phyloP scores from a whole-genome alignment of 2,888 invertebrate species.

The Philhelius pedissequus region DNA sequence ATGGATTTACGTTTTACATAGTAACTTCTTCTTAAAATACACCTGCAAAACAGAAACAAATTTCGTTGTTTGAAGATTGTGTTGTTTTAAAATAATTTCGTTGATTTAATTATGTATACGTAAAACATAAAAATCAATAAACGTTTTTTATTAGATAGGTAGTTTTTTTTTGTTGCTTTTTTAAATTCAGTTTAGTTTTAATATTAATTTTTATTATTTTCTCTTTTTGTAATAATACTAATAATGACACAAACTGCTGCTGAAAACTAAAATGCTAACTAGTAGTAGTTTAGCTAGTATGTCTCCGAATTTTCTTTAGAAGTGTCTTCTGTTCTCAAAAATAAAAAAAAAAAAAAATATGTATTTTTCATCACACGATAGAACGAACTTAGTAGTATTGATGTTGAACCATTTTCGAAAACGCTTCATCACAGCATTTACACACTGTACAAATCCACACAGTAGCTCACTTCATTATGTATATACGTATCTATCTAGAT shows the following conservation, averaged over 20 bases:
- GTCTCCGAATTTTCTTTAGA: conserved; percentile 43
- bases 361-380: conserved; percentile 55
- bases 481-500: no score
- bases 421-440: conserved; percentile 47
- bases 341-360: conserved; percentile 4
- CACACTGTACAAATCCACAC: conserved; percentile 67
- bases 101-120: conserved; percentile 5
- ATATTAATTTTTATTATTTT: conserved; percentile 25
- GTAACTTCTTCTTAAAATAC: conserved; percentile 59
- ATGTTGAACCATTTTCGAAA: conserved; percentile 65
- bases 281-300: no score
- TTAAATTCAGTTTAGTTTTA: conserved; percentile 6
- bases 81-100: conserved; percentile 7
- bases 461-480: conserved; percentile 59
- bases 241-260: not conserved
- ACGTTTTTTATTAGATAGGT: not conserved
- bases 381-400: conserved; percentile 54
- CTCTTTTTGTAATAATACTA: conserved; percentile 9
- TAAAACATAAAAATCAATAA: conserved; percentile 32
- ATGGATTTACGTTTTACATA: conserved; percentile 61
- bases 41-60: conserved; percentile 62
- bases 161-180: conserved; percentile 4
- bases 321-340: conserved; percentile 42
- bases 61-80: conserved; percentile 39
- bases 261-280: not conserved